Conservation (phyloP, 2,113 vertebrate species). For the Thamnaconus septentrionalis region DNA sequence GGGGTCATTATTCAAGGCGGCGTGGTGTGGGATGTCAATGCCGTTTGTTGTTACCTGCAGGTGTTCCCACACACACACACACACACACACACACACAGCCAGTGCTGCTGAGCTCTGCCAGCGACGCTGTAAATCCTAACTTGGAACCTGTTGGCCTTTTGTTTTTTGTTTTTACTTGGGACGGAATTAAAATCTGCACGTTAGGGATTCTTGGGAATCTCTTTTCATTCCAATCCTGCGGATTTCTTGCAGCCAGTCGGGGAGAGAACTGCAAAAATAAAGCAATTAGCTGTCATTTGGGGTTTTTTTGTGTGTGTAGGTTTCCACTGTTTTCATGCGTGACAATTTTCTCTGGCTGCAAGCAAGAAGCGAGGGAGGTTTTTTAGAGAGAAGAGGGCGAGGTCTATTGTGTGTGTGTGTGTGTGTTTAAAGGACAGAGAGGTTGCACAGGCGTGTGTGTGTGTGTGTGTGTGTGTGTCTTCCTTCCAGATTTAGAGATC, state of each 20-base stretch:
- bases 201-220: too few species aligned
- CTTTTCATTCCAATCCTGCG: too few species aligned
- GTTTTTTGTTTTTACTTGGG: constrained; percentile 33
- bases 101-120: constrained; percentile 40
- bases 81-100: constrained; percentile 10
- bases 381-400: too few species aligned
- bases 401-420: not conserved
- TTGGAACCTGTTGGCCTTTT: constrained; percentile 40
- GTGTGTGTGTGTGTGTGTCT: constrained; percentile 35
- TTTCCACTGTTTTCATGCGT: too few species aligned
- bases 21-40: too few species aligned
- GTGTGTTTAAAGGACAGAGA: constrained; percentile 29
- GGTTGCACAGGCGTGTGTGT: constrained; percentile 31
- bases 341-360: too few species aligned
- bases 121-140: constrained; percentile 54
- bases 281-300: too few species aligned
- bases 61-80: constrained; percentile 18
- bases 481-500: constrained; percentile 65
- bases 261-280: too few species aligned
- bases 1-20: too few species aligned
- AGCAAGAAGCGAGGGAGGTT: too few species aligned
- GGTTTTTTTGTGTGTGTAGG: too few species aligned
- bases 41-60: constrained; percentile 14
- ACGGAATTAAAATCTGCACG: constrained; percentile 18
- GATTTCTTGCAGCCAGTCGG: too few species aligned